These are phyloP conservation scores for Drosophila saltans DNA, from an alignment of 1,140 invertebrate genomes.

Conservation along the genomic window DNA sequence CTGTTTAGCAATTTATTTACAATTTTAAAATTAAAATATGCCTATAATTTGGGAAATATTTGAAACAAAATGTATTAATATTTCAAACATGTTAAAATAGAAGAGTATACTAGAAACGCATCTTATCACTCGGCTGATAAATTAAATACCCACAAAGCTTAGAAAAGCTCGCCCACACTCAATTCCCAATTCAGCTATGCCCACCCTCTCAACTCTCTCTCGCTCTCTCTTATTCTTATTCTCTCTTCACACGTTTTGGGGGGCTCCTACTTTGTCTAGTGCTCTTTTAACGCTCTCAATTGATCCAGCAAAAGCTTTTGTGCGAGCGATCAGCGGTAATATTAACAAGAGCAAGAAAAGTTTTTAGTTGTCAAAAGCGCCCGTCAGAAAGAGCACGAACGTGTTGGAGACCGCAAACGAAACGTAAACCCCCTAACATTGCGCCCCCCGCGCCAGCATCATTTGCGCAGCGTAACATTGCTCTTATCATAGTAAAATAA, in stretches of 20 bases:
- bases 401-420: neutral
- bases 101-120: conserved; percentile 9
- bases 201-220: too few relatives aligned
- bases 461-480: conserved; percentile 5
- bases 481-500: conserved; percentile 23
- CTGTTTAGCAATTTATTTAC: neutral
- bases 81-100: too few relatives aligned
- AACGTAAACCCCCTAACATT: neutral
- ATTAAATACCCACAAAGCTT: conserved; percentile 27
- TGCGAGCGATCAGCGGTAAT: too few relatives aligned
- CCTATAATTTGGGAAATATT: neutral
- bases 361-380: conserved; percentile 40
- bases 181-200: neutral
- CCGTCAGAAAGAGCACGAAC: conserved; percentile 19
- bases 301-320: conserved; percentile 41
- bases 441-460: neutral
- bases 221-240: conserved; percentile 21
- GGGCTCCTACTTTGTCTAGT: neutral
- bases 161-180: conserved; percentile 15
- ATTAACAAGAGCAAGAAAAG: conserved; percentile 22
- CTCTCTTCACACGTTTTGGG: neutral
- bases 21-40: too few relatives aligned
- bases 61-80: neutral
- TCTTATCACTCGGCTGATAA: conserved; percentile 41
- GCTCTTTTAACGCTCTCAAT: neutral